Conservation (phyloP, 2,113 vertebrate genomes). For the Lampris megalopsis region DNA sequence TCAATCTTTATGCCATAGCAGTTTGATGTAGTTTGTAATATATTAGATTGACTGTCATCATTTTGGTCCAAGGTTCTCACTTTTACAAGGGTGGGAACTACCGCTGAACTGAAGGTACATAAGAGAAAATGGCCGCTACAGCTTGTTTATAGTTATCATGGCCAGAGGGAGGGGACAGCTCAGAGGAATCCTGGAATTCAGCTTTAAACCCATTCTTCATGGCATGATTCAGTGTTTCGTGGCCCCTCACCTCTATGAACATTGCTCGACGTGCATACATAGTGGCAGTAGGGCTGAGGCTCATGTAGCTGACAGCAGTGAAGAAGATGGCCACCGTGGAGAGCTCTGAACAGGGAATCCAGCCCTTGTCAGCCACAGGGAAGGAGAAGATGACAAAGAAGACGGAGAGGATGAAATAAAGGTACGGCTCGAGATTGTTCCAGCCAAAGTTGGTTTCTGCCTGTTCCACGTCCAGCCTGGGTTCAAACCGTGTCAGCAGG, state of each 20-base stretch:
- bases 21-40: no score
- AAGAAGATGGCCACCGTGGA: slow-evolving; percentile 91
- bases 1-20: no score
- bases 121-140: no score
- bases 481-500: slow-evolving; percentile 91
- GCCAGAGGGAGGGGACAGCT: no score
- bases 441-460: slow-evolving; percentile 95
- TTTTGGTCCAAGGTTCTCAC: no score
- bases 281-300: slow-evolving; percentile 87
- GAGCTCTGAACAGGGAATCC: slow-evolving; percentile 95
- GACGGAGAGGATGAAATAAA: slow-evolving; percentile 93
- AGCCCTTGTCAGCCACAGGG: slow-evolving; percentile 91
- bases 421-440: slow-evolving; percentile 95
- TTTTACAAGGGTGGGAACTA: no score
- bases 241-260: slow-evolving; percentile 85
- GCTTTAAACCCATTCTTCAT: neutral
- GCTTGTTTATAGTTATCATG: no score
- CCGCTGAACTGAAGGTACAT: no score
- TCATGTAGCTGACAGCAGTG: slow-evolving; percentile 91
- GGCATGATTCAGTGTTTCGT: neutral
- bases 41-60: no score
- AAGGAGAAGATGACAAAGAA: slow-evolving; percentile 96
- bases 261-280: slow-evolving; percentile 88
- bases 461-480: slow-evolving; percentile 93
- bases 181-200: no score